Evolutionary conservation across 2,797 vertebrate genomes (phyloP), one percentile per base, ranked within the genome.

Genomic region (Tamandua tetradactyla): DNA sequence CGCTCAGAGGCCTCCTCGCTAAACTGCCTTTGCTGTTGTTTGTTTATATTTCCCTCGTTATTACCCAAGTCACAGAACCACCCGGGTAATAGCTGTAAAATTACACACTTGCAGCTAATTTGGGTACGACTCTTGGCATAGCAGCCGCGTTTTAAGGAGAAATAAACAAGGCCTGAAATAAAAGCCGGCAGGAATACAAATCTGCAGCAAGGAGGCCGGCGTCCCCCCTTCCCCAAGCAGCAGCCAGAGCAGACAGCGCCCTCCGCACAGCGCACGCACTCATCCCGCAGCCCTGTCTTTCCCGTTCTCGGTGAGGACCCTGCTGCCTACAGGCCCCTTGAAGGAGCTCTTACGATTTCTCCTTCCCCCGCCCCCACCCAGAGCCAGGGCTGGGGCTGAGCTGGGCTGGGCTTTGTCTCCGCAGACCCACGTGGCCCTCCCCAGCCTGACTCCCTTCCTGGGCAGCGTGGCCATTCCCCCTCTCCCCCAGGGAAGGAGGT

Each of bases 101-200:
- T 97, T 97, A 96, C 97, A 98, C 94, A 95, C 95, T 96, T 87
- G 78, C 95, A 86, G 84, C 93, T 96, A 96, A 93, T 97, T 96
- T 44, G 37, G 93, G 91, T 94, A 94, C 57, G 62, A 93, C 93
- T 96, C 94, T 93, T 95, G 94, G 95, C 61, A 94, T 66, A 42
- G 4, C 86, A 93, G 93, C 95, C 85, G 35, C 47, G 40, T 95
- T 97, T 94, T 94, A 81, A 95, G 86, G 93, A 97, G 96, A 97
- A 96, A 96, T 95, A 97, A 97, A 96, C 95, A 97, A 96, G 90
- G 95, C 95, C 92, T 40, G 52, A 88, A 97, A 12, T 68, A 89
- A 71, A 88, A 97, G 94, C 76, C 78, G 49, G 84, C 59, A 2
- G 91, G 96, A 95, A 96, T 97, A 96, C 97, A 87, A 86, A 94